phyloP scores from a whole-genome alignment of 2,797 vertebrate genomes.

The Brachyrhaphis roseni region DNA sequence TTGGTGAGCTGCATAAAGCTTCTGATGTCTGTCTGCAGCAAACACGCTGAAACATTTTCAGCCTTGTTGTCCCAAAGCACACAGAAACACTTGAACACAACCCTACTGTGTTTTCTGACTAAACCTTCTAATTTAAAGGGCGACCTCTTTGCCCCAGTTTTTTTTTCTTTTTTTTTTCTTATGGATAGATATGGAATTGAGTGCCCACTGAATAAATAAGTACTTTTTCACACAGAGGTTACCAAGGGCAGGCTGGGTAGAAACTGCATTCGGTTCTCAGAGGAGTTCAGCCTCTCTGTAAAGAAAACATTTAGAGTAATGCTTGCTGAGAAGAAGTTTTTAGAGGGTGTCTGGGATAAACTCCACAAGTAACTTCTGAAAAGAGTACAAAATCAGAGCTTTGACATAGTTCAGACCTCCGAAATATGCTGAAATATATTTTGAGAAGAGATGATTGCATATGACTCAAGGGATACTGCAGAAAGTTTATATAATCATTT shows the following conservation, averaged over 20 bases:
- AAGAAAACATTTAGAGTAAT: slow-evolving; percentile 57
- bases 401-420: slow-evolving; percentile 16
- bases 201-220: slow-evolving; percentile 71
- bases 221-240: slow-evolving; percentile 66
- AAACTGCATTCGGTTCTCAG: slow-evolving; percentile 49
- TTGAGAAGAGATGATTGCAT: slow-evolving; percentile 28
- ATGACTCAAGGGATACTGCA: slow-evolving; percentile 31
- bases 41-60: slow-evolving; percentile 56
- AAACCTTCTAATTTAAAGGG: slow-evolving; percentile 71
- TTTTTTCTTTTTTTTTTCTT: slow-evolving; percentile 37
- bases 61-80: slow-evolving; percentile 64
- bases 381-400: slow-evolving; percentile 8
- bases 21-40: slow-evolving; percentile 62
- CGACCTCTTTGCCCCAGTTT: slow-evolving; percentile 33
- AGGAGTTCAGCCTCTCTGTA: slow-evolving; percentile 48
- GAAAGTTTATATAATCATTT: slow-evolving; percentile 43
- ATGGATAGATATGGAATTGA: slow-evolving; percentile 58
- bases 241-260: slow-evolving; percentile 48
- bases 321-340: slow-evolving; percentile 12
- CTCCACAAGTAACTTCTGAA: slow-evolving; percentile 11
- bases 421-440: slow-evolving; percentile 16
- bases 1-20: slow-evolving; percentile 67
- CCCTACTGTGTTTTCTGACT: slow-evolving; percentile 58
- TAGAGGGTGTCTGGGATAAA: background rate
- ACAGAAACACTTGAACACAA: slow-evolving; percentile 64